These are phyloP conservation scores for Xenopus tropicalis DNA, from an alignment of 2,113 vertebrate species.

Conservation along the genomic window UCB_Xtro_10.0 CM004450.2:70672001-70672500, in stretches of 20 bases:
- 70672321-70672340: slow-evolving; percentile 88
- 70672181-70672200: too few relatives aligned
- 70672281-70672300: slow-evolving; percentile 76
- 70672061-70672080: too few relatives aligned
- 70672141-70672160: too few relatives aligned
- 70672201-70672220: not conserved
- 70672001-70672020: too few relatives aligned
- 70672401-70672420: slow-evolving; percentile 96
- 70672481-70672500: not conserved
- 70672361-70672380: slow-evolving; percentile 89
- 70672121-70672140: too few relatives aligned
- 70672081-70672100: too few relatives aligned
- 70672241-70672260: slow-evolving; percentile 5
- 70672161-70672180: too few relatives aligned
- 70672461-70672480: not conserved
- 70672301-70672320: slow-evolving; percentile 51
- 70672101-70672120: too few relatives aligned
- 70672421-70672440: slow-evolving; percentile 65
- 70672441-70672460: slow-evolving; percentile 11
- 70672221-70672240: not conserved
- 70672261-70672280: slow-evolving; percentile 54
- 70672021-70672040: too few relatives aligned
- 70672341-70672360: slow-evolving; percentile 96
- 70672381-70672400: slow-evolving; percentile 88
- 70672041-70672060: too few relatives aligned